phyloP scores from a whole-genome alignment of 2,797 vertebrate genomes.

The Falco biarmicus region DNA sequence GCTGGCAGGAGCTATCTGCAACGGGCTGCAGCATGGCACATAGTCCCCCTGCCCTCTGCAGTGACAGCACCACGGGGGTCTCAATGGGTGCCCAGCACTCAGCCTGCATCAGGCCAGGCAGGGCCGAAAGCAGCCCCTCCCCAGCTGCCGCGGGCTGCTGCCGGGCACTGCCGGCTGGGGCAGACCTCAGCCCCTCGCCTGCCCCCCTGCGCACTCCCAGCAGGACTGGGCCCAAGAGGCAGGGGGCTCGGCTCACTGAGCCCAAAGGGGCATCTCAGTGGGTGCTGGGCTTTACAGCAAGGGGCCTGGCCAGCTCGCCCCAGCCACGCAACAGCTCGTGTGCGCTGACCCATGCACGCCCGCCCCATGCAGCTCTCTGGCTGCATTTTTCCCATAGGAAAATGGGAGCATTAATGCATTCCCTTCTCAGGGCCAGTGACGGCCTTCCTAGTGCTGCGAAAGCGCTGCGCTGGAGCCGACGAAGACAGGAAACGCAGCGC shows the following conservation, averaged over 20 bases:
- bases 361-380: neutral
- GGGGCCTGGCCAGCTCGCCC: neutral
- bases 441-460: neutral
- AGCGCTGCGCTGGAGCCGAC: neutral
- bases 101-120: neutral
- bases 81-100: neutral
- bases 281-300: neutral
- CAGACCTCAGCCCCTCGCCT: neutral
- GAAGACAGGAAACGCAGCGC: neutral
- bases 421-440: neutral
- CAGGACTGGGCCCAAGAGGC: neutral
- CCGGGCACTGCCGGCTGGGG: fast-evolving
- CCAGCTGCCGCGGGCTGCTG: neutral
- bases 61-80: fast-evolving
- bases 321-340: fast-evolving
- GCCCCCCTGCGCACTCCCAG: neutral
- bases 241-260: neutral
- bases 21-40: neutral
- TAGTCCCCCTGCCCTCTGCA: neutral
- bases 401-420: neutral
- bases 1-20: neutral
- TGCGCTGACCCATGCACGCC: fast-evolving
- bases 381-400: neutral
- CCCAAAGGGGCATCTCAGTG: neutral
- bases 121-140: neutral